Percentiles rank a stretch among this genome's conserved stretches.
These are phyloP conservation scores for Temnothorax curvispinosus DNA, from an alignment of 1,140 invertebrate species.

Conservation along the genomic window DNA sequence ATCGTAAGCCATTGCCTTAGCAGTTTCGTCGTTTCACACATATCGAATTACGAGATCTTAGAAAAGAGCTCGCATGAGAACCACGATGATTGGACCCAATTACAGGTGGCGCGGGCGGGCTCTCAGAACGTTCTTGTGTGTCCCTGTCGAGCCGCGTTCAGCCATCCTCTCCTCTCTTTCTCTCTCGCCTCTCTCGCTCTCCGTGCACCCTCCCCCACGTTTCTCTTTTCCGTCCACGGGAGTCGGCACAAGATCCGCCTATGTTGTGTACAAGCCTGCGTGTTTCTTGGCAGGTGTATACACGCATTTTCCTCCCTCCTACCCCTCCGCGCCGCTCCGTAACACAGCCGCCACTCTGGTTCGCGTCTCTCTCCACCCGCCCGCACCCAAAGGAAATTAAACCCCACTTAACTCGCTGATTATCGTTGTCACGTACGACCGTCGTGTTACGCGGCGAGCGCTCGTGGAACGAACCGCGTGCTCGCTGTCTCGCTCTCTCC, in stretches of 20 bases:
- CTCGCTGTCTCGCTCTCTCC: neutral
- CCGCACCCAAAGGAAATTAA: slow-evolving; percentile 82
- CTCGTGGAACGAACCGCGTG: slow-evolving; percentile 48
- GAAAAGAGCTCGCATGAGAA: slow-evolving; percentile 70
- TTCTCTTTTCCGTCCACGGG: slow-evolving; percentile 33
- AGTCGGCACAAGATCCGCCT: slow-evolving; percentile 61
- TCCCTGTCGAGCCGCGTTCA: slow-evolving; percentile 73
- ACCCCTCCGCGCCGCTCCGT: slow-evolving; percentile 11
- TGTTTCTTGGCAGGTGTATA: slow-evolving; percentile 82
- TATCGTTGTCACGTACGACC: slow-evolving; percentile 83
- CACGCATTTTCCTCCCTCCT: slow-evolving; percentile 71
- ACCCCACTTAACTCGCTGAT: slow-evolving; percentile 82
- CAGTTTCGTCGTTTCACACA: neutral
- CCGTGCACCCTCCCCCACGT: neutral
- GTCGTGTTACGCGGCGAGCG: slow-evolving; percentile 61
- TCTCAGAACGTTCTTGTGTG: slow-evolving; percentile 76
- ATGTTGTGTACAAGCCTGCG: slow-evolving; percentile 72
- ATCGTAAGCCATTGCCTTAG: neutral
- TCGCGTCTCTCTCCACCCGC: slow-evolving; percentile 74
- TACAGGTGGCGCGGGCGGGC: slow-evolving; percentile 82
- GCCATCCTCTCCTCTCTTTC: slow-evolving; percentile 28
- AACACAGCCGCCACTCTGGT: slow-evolving; percentile 52
- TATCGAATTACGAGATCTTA: neutral
- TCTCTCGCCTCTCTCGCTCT: slow-evolving; percentile 24
- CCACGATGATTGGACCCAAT: slow-evolving; percentile 83